Base-by-base conservation (phyloP, 2,113 vertebrate genomes). In the Cyphomyrus plagiostoma region DNA sequence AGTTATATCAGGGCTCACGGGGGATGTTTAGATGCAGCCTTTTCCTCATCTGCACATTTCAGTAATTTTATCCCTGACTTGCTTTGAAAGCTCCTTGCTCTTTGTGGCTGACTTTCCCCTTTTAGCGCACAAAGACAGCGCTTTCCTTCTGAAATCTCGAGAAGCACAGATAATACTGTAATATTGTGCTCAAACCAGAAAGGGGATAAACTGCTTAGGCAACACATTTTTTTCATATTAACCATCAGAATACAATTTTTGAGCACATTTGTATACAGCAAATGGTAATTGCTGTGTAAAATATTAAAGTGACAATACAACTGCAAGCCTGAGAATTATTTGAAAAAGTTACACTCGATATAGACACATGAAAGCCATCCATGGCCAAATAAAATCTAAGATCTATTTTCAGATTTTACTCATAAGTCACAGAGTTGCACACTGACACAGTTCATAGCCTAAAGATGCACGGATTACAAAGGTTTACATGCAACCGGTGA, bases 361-460 rank as follows among this genome's bases (percentile, higher is more conserved):
- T 53, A 21, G 13, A 87, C 53, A 50, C 83, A 10, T 30, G 49
- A 30, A 53, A 86, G 17, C 49, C 4, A 87, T 87, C 7, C 50
- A 39, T 87, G 85, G 39, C 15, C n/a, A 35, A 49, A 17, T 13
- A 35, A 46, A 48, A 13, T 35, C 26, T 8, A n/a, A 46, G 83
- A 53, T 87, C 4, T 87, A 52, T 19, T 84, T 84, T 53, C 85
- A 87, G 50, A 53, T 53, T 52, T 50, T 26, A 35, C 49, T 35
- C n/a, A 26, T 52, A 52, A 26, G 48, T 53, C 49, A 86, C 48
- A 35, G 26, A 86, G 23, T 15, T 87, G 13, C 17, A n/a, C 26
- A 10, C 80, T 46, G 21, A 84, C 45, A 87, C 4, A 87, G 21
- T 87, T 87, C 85, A 56, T 87, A 84, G 45, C 82, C 82, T n/a